Evolutionary conservation across 2,888 invertebrate species (phyloP), one percentile per base, ranked within the genome.

Genomic region (Xestia rhomboidea): DNA sequence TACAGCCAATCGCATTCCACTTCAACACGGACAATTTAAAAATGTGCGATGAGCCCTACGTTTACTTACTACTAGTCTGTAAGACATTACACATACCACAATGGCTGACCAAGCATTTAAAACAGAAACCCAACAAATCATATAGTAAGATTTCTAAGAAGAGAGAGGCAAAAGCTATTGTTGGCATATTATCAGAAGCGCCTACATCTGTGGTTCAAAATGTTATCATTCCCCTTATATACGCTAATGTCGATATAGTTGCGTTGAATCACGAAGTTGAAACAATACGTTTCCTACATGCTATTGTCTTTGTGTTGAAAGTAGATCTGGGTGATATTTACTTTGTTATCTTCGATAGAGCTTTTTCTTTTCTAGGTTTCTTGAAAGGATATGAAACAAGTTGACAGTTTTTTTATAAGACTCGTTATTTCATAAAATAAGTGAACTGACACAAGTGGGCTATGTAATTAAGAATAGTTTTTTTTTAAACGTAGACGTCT

Each of bases 221-320:
- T 87, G 86, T 86, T 86, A 86, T 86, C 86, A 87, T 70, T 86
- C 77, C 44, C 75, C 76, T 44, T 79, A 77, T 76, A 76, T 63
- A 77, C 70, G 41, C 76, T 70, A 67, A 80, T 77, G 76, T 78
- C 85, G 87, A 81, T 85, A 84, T 87, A 79, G 76, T 79, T 76
- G 88, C 68, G 72, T 76, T 82, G 88, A 88, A 89, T 91, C 91
- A 90, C 91, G 89, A 90, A 82, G 76, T 81, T 76, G 68, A 82
- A 91, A 91, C 91, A 91, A 91, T 91, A 85, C 89, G 49, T 85
- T 85, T 76, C 73, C 82, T 85, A 81, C 72, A 85, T 75, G 72
- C 79, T 68, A 86, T 83, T 83, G 77, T 83, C 84, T 85, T 84
- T 86, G 77, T 82, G 54, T 77, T 73, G 63, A 62, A 77, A 76